These are phyloP conservation scores for Anoplophora glabripennis DNA, from an alignment of 1,140 invertebrate species.

Conservation along the genomic window DNA sequence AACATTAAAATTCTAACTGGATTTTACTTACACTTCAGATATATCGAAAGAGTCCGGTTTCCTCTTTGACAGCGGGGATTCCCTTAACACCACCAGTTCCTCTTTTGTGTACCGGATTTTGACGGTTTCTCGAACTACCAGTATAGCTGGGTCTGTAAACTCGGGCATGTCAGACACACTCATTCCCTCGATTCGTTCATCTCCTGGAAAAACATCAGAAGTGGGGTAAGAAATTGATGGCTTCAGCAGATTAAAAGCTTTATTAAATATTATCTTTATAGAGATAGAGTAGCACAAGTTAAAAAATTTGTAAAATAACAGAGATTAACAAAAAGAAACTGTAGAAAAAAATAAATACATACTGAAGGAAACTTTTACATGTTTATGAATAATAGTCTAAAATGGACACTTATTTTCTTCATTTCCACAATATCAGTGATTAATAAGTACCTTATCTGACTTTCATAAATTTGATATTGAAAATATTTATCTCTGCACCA, in stretches of 20 bases:
- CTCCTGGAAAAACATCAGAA: conserved; percentile 27
- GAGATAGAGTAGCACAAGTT: no score
- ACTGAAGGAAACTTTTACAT: neutral
- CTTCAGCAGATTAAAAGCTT: no score
- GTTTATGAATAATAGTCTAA: no score
- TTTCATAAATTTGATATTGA: no score
- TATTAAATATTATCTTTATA: conserved; percentile 1
- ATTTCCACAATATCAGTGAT: no score
- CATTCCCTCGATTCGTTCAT: conserved; percentile 35
- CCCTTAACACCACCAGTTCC: conserved; percentile 71
- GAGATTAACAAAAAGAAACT: conserved; percentile 1
- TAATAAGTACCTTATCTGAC: no score
- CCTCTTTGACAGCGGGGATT: conserved; percentile 67
- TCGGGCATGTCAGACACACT: conserved; percentile 24
- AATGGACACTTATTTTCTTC: no score
- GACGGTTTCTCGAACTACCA: conserved; percentile 25
- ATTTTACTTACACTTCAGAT: conserved; percentile 32
- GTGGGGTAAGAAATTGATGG: no score
- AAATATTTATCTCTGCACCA: no score
- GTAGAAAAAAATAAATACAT: no score
- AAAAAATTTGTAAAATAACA: neutral
- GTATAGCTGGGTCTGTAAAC: conserved; percentile 41
- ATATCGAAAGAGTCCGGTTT: conserved; percentile 38
- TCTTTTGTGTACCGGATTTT: conserved; percentile 52
- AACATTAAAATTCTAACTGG: no score